A percentile compares a stretch with the other conserved stretches of the same genome.
phyloP scores from a whole-genome alignment of 1,140 invertebrate species.

The Thaumetopoea pityocampa region DNA sequence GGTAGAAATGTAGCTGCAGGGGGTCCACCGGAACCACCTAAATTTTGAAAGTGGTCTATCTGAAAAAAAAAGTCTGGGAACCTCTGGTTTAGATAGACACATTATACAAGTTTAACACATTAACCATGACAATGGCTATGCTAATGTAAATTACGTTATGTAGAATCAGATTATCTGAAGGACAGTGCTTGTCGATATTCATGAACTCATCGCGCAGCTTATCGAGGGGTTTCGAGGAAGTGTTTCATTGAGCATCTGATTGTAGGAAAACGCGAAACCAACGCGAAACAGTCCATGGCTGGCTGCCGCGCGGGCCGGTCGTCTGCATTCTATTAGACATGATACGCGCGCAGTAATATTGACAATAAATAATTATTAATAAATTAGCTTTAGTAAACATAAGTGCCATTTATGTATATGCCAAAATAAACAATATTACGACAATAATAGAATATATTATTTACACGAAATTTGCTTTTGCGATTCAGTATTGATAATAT shows the following conservation, averaged over 20 bases:
- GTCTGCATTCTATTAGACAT: slow-evolving; percentile 17
- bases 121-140: too few species aligned
- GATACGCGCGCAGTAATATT: slow-evolving; percentile 48
- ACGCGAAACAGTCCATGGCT: slow-evolving; percentile 46
- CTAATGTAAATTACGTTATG: too few species aligned
- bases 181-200: slow-evolving; percentile 19
- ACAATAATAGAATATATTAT: slow-evolving; percentile 34
- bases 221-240: slow-evolving; percentile 40
- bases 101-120: too few species aligned
- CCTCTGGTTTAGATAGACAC: too few species aligned
- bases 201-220: slow-evolving; percentile 23
- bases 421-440: slow-evolving; percentile 24
- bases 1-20: too few species aligned
- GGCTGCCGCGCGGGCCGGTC: slow-evolving; percentile 37
- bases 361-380: slow-evolving; percentile 48
- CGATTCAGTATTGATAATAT: slow-evolving; percentile 18
- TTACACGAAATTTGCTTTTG: slow-evolving; percentile 17
- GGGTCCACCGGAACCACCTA: too few species aligned
- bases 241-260: slow-evolving; percentile 33
- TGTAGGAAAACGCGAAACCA: slow-evolving; percentile 44
- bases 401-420: slow-evolving; percentile 20
- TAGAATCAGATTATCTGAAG: too few species aligned
- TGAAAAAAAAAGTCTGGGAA: too few species aligned
- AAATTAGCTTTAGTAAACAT: slow-evolving; percentile 22
- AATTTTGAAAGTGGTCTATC: too few species aligned